These are phyloP conservation scores for Neopelma chrysocephalum DNA, from an alignment of 2,797 vertebrate species.

Conservation along the genomic window DNA sequence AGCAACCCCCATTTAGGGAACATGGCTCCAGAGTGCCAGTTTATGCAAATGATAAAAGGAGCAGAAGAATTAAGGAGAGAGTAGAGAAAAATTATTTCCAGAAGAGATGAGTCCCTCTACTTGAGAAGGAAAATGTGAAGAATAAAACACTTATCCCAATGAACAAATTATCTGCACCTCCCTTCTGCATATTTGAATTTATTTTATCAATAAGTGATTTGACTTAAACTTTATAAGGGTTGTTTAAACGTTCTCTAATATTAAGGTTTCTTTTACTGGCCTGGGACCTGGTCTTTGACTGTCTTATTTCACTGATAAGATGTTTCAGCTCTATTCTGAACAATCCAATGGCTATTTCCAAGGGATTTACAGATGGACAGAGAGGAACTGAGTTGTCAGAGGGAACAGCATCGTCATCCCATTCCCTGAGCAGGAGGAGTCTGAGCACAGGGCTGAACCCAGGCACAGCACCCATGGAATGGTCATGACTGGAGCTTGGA, in stretches of 20 bases:
- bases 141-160: not conserved
- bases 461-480: not conserved
- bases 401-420: fast-evolving
- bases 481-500: not conserved
- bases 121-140: not conserved
- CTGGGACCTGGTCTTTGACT: not conserved
- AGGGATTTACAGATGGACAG: not conserved
- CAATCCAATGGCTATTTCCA: not conserved
- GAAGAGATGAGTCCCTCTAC: not conserved
- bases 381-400: not conserved
- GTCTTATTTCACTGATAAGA: not conserved
- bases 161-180: not conserved
- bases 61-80: not conserved
- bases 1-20: not conserved
- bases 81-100: not conserved
- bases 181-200: not conserved
- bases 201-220: not conserved
- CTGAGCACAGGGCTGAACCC: not conserved
- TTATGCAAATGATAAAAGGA: not conserved
- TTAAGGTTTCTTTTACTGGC: not conserved
- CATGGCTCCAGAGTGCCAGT: not conserved
- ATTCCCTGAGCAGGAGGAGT: too few relatives aligned
- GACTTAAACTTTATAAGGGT: not conserved
- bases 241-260: not conserved
- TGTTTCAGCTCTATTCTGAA: not conserved